Base-by-base conservation (phyloP, 1,140 invertebrate species). In the Phymastichus coffea region DNA sequence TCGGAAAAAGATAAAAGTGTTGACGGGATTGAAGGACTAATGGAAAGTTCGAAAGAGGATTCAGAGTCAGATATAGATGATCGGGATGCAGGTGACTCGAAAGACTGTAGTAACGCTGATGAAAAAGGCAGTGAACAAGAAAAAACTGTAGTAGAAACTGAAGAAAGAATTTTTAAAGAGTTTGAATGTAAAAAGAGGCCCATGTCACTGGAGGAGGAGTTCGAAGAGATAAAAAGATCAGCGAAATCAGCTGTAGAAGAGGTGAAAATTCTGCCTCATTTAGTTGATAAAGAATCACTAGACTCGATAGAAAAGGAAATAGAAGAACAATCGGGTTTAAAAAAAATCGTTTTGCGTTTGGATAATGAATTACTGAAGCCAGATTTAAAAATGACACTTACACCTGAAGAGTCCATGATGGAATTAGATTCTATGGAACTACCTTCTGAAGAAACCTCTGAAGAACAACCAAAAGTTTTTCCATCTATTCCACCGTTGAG, bases 21-120 rank as follows among this genome's bases (percentile, higher is more conserved):
- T 58, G 76, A 79, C 40, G 77, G 76, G 0, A 75, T 79, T 22
- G 77, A 80, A 43, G 77, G 77, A 1, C 25, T 80, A 8, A 78
- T 79, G 76, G 78, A 79, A 12, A 79, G 76, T 23, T 78, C 76
- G 0, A 79, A 79, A 40, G 77, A 80, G 51, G 77, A 80, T 49
- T 79, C 76, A 0, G 57, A 60, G 17, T 60, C 57, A 12, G 78
- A 78, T 1, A 72, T 70, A 0, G 78, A 79, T 9, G 71, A 77
- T 12, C 69, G 66, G 9, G 71, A 75, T 0, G 61, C 73, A 2
- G 72, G 75, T 1, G 73, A 76, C 25, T 15, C 66, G 1, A 70
- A 74, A 0, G 68, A 73, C 3, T 64, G 57, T 23, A 51, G 58
- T 9, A 66, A 70, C 26, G 19, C 57, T 1, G 44, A 61, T 43